Percentiles rank a stretch among this genome's conserved stretches.
These are phyloP conservation scores for Eunapius fragilis DNA, from an alignment of 37 sponge, comb jelly and placozoan genomes.

Conservation along the genomic window DNA sequence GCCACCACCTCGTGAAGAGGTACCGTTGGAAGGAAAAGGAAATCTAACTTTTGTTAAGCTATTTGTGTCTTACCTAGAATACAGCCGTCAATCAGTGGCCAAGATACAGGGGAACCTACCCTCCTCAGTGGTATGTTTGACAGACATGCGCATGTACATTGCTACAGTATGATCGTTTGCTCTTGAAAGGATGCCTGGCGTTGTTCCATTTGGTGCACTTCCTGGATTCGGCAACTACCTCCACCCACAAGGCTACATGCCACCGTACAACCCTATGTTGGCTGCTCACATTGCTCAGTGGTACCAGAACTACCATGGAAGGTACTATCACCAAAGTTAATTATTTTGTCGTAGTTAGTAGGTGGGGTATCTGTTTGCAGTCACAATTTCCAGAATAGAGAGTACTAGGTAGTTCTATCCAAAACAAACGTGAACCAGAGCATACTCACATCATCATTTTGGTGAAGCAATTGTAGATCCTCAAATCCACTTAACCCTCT, in stretches of 20 bases:
- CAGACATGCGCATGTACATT: neutral
- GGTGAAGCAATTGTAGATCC: too few relatives aligned
- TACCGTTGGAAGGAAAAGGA: neutral
- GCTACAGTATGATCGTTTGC: neutral
- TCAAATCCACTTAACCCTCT: too few relatives aligned
- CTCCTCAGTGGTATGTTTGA: neutral
- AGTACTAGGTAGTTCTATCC: too few relatives aligned
- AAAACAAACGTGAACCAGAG: too few relatives aligned
- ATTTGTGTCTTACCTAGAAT: neutral
- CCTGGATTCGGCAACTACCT: neutral
- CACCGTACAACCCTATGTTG: conserved; percentile 20
- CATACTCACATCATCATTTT: too few relatives aligned
- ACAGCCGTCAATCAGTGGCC: neutral
- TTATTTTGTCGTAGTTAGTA: neutral
- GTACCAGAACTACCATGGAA: conserved; percentile 8
- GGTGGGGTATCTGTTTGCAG: too few relatives aligned
- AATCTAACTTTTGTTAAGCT: neutral
- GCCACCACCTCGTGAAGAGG: neutral
- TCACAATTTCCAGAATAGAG: neutral
- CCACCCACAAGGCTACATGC: conserved; percentile 28
- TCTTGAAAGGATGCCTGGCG: neutral
- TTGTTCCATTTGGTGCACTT: neutral
- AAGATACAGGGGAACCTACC: neutral
- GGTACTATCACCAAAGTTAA: neutral
- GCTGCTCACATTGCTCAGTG: conserved; percentile 35